Base-by-base conservation (phyloP, 2,113 vertebrate genomes). In the Nettapus auritus region DNA sequence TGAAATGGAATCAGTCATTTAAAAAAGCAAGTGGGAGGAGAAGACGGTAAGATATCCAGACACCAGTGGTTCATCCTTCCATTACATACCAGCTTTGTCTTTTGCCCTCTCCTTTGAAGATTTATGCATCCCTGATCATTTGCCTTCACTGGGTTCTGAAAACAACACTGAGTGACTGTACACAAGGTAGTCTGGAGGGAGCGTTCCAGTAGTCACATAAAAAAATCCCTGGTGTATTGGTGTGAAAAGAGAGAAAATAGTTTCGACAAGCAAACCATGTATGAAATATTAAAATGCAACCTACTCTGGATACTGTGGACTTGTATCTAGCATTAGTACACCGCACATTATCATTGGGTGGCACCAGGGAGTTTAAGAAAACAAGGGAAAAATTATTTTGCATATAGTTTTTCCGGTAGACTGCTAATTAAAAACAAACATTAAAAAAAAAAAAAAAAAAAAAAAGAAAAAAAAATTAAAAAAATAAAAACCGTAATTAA, bases 211-310 rank as follows among this genome's bases (percentile, higher is more conserved):
- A 11, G 4, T 48, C 11, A 5, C 26, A 7, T 33, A 40, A 44
- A 53, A 42, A 83, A 86, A 86, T 28, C 4, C 0, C 33, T 48
- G 16, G 10, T 46, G 40, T 89, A 31, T 44, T 34, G 15, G 40
- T 68, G 50, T 75, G 86, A 93, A 83, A 91, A 88, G 76, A 93
- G 52, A 70, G 68, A 81, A 81, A 83, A 63, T 31, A 78, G 46
- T 48, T 75, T 83, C 75, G 60, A 57, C 86, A 92, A 91, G 64
- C 31, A 66, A 44, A 81, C 18, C 23, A 17, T 11, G 21, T 48
- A 55, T 29, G 38, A 91, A 94, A 91, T 78, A 78, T 34, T 88
- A 55, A 96, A 93, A 53, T 1, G 2, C 34, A 48, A 21, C 42
- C 29, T 77, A 34, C 15, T 10, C 25, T 1, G 1, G 74, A 29